A percentile compares a stretch with the other conserved stretches of the same genome.
Evolutionary conservation across 2,797 vertebrate genomes (phyloP).

Genomic region (Schizopygopsis pylzovi): DNA sequence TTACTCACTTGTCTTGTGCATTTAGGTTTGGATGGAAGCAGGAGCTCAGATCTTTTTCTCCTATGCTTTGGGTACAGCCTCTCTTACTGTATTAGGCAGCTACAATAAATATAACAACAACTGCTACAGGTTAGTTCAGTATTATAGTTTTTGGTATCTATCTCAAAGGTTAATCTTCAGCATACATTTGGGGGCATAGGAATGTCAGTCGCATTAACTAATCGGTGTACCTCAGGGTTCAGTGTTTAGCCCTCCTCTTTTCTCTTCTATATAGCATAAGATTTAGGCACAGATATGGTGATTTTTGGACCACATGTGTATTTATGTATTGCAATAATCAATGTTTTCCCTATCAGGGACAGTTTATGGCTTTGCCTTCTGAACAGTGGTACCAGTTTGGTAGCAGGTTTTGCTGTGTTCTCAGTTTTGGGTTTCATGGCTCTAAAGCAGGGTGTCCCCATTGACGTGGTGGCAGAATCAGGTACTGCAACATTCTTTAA

Average conservation of each 20-base stretch:
- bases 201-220: background rate
- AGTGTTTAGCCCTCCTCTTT: background rate
- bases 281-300: background rate
- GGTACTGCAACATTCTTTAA: conserved; percentile 65
- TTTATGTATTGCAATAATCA: background rate
- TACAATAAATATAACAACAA: conserved; percentile 79
- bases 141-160: background rate
- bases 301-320: background rate
- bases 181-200: background rate
- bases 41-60: conserved; percentile 79
- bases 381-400: conserved; percentile 78
- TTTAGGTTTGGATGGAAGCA: conserved; percentile 82
- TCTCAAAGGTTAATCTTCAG: background rate
- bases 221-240: background rate
- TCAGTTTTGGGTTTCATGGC: conserved; percentile 85
- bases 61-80: conserved; percentile 73
- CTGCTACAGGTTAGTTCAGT: conserved; percentile 74
- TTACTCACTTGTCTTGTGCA: background rate
- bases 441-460: conserved; percentile 73
- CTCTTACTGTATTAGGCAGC: conserved; percentile 74
- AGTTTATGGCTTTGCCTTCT: conserved; percentile 75
- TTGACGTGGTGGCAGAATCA: conserved; percentile 79
- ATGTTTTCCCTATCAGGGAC: conserved; percentile 66
- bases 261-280: background rate
- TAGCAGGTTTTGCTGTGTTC: conserved; percentile 82